Percentiles rank a stretch among this genome's conserved stretches.
phyloP scores from a whole-genome alignment of 1,140 invertebrate species.

The Goniozus legneri region DNA sequence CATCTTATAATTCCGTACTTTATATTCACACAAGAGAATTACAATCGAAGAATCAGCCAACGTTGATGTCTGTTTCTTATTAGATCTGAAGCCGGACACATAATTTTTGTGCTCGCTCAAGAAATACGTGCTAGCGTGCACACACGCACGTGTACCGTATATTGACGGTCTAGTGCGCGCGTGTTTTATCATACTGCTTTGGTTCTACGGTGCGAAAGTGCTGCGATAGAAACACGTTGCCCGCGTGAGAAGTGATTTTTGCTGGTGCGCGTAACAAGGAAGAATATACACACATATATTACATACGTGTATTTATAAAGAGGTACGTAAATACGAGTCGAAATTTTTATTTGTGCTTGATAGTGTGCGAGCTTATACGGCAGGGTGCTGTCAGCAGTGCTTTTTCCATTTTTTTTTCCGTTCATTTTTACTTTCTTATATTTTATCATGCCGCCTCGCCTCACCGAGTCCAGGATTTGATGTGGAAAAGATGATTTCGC shows the following conservation, averaged over 20 bases:
- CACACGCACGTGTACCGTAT: too few species aligned
- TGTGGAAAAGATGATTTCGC: too few species aligned
- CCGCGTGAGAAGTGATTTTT: conserved; percentile 8
- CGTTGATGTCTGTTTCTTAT: too few species aligned
- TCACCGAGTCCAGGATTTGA: neutral
- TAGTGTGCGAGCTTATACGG: conserved; percentile 51
- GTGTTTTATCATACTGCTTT: too few species aligned
- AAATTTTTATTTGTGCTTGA: conserved; percentile 46
- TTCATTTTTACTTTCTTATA: too few species aligned
- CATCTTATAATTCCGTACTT: too few species aligned
- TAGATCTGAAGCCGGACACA: too few species aligned
- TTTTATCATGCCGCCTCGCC: neutral
- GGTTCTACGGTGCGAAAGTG: neutral
- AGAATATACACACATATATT: conserved; percentile 16
- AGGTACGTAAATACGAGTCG: conserved; percentile 13
- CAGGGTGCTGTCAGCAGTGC: conserved; percentile 42
- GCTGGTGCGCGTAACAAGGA: conserved; percentile 17
- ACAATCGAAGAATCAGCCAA: too few species aligned
- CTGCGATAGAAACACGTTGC: neutral
- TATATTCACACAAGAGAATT: too few species aligned
- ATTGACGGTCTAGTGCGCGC: too few species aligned
- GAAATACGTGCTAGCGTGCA: too few species aligned
- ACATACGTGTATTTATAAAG: conserved; percentile 8
- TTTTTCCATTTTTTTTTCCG: conserved; percentile 12
- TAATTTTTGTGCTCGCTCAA: too few species aligned